phyloP scores from a whole-genome alignment of 35 echinoderm and acorn worm genomes.

The Amphiura filiformis region DNA sequence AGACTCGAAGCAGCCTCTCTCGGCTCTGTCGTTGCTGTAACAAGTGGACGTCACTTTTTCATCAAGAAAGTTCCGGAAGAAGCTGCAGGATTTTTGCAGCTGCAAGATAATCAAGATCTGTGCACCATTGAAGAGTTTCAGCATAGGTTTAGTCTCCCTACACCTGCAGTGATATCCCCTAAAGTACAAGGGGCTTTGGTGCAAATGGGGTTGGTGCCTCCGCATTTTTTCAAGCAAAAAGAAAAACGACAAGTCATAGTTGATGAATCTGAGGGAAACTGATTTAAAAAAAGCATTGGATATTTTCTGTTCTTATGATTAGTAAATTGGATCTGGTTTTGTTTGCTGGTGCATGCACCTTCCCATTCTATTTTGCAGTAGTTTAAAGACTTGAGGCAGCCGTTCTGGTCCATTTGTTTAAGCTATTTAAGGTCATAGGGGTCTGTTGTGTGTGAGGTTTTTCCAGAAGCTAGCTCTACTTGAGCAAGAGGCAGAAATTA shows the following conservation, averaged over 20 bases:
- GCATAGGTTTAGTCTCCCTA: neutral
- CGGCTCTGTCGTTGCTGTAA: neutral
- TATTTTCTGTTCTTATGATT: too few species aligned
- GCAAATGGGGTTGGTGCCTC: neutral
- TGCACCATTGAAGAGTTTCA: neutral
- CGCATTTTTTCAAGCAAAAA: neutral
- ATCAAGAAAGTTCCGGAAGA: neutral
- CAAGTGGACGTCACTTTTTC: neutral
- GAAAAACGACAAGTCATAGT: neutral
- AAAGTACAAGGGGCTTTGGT: neutral
- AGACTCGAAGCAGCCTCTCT: neutral
- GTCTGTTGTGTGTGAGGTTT: too few species aligned
- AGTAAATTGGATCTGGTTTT: too few species aligned
- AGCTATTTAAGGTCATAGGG: too few species aligned
- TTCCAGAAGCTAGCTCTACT: too few species aligned
- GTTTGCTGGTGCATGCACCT: too few species aligned
- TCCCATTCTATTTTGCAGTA: too few species aligned
- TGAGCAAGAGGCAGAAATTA: too few species aligned
- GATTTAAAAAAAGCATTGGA: too few species aligned
- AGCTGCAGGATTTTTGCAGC: neutral
- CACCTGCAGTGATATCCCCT: neutral
- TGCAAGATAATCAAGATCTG: neutral
- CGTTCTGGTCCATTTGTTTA: too few species aligned
- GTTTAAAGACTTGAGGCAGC: too few species aligned
- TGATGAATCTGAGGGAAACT: too few species aligned